Conservation (phyloP, 1,140 invertebrate species). For the Drosophila erecta region DNA sequence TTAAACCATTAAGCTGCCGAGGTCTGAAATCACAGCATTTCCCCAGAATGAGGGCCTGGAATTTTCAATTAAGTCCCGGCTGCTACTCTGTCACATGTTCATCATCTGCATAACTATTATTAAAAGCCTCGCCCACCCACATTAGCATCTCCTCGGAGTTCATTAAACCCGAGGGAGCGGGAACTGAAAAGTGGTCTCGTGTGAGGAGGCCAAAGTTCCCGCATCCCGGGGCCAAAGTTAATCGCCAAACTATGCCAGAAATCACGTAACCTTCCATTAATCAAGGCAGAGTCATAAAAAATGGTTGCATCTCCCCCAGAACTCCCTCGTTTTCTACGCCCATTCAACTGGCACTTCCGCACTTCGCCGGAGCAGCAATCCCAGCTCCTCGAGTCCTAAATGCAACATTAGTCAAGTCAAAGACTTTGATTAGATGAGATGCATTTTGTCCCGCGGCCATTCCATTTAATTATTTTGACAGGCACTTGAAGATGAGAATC, state of each 20-base stretch:
- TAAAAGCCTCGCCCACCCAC: slow-evolving; percentile 47
- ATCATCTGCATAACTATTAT: slow-evolving; percentile 55
- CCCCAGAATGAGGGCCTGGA: slow-evolving; percentile 17
- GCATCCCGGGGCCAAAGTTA: slow-evolving; percentile 47
- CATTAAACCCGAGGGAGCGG: slow-evolving; percentile 52
- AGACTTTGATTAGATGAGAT: slow-evolving; percentile 65
- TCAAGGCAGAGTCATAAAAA: slow-evolving; percentile 65
- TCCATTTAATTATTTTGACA: slow-evolving; percentile 81
- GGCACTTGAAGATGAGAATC: slow-evolving; percentile 60
- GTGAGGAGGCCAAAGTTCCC: slow-evolving; percentile 20
- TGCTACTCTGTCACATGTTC: slow-evolving; percentile 24
- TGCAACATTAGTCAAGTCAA: slow-evolving; percentile 77
- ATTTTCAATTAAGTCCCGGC: slow-evolving; percentile 42
- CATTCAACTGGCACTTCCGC: slow-evolving; percentile 77
- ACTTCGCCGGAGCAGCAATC: slow-evolving; percentile 32
- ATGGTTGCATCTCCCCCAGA: slow-evolving; percentile 20
- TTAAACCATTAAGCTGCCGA: slow-evolving; percentile 23
- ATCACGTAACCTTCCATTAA: slow-evolving; percentile 79
- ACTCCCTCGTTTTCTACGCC: slow-evolving; percentile 35
- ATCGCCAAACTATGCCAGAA: slow-evolving; percentile 77
- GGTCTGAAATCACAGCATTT: slow-evolving; percentile 28
- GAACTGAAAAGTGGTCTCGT: background rate
- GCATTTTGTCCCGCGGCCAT: slow-evolving; percentile 72
- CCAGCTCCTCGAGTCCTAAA: slow-evolving; percentile 36
- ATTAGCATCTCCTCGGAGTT: slow-evolving; percentile 48